Evolutionary conservation across 1,140 invertebrate species (phyloP).

Genomic region (Lepidurus apus): DNA sequence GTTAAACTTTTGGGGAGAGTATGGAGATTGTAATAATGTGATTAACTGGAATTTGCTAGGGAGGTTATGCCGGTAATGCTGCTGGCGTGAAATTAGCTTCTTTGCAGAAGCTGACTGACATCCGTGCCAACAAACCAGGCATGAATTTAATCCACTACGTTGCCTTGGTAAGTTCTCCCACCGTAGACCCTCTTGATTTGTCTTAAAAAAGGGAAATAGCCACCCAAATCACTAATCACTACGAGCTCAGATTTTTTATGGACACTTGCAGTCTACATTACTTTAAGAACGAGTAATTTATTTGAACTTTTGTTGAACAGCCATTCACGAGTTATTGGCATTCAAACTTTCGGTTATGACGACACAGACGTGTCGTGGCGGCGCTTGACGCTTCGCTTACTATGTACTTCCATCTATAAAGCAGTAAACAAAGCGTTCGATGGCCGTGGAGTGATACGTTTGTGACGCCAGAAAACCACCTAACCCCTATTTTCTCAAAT

Average conservation of each 20-base stretch:
- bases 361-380: no score
- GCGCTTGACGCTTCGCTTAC: no score
- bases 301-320: no score
- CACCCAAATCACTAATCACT: constrained; percentile 1
- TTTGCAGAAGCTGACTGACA: constrained; percentile 90
- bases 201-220: no score
- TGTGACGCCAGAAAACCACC: no score
- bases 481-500: no score
- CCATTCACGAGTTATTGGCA: no score
- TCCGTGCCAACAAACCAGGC: constrained; percentile 90
- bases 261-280: neutral
- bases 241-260: constrained; percentile 23
- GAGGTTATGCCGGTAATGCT: constrained; percentile 94
- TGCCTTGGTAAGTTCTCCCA: constrained; percentile 49
- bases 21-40: constrained; percentile 22
- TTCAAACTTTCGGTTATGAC: no score
- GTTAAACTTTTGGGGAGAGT: neutral
- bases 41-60: constrained; percentile 49
- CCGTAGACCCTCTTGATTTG: neutral
- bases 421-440: no score
- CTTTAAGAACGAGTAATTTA: neutral
- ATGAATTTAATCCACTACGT: constrained; percentile 97
- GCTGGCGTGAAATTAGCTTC: constrained; percentile 92
- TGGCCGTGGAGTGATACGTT: no score
- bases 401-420: no score